Evolutionary conservation across 1,140 invertebrate genomes (phyloP), one percentile per base, ranked within the genome.

Genomic region (Aphaenogaster floridana): DNA sequence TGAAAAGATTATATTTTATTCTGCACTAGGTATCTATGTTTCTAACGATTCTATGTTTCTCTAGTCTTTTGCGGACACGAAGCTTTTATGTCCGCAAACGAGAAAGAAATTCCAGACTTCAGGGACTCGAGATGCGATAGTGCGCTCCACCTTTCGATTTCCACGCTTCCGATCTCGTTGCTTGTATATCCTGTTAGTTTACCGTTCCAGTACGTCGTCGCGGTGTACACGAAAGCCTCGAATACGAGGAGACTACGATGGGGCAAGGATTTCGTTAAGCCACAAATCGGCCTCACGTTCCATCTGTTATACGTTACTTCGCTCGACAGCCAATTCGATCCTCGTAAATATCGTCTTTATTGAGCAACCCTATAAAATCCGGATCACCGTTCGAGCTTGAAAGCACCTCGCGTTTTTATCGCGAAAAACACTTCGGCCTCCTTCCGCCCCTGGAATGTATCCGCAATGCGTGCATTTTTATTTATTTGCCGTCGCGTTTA

Each of bases 331-430:
- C 83, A 61, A 89, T 89, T 87, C 84, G 77, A 71, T 81, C 63
- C 84, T 71, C 88, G 88, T 89, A 86, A 86, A 90, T 90, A 90
- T 90, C 88, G 59, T 57, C 45, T 89, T 90, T 89, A 89, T 77
- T 77, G 76, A 80, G 45, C 80, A 81, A 78, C 45, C 48, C 54
- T 42, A 61, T 90, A 77, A 90, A 89, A 90, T 63, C 61, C 50
- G 71, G 88, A 89, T 90, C 88, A 86, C 48, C 57, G 71, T n/a
- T 63, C 61, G 17, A 57, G 39, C 28, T 72, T 7, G 54, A 78
- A 88, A 64, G 28, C 86, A 61, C 63, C 74, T 76, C 36, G 45
- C 36, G 28, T 63, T 84, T 81, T 48, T 71, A 79, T 66, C 34
- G 45, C 28, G 21, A 57, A 61, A 81, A 80, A 74, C 17, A 68